Base-by-base conservation (phyloP, 2,797 vertebrate genomes). In the Merluccius polli region DNA sequence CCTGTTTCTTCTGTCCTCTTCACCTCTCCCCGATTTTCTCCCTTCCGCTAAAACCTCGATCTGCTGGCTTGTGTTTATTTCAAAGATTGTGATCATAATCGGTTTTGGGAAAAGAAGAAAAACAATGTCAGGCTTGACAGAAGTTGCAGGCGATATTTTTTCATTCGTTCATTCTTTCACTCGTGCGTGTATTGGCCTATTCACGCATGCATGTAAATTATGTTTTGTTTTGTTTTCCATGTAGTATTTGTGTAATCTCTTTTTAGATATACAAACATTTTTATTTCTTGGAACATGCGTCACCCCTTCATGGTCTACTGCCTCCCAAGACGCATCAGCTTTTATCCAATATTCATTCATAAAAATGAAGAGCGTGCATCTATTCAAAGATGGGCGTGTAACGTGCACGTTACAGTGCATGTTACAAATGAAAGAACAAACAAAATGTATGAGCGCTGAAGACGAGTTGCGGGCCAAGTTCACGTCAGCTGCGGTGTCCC, bases 1-100 rank as follows among this genome's bases (percentile, higher is more conserved):
- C 95, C 93, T 94, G 93, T 89, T 83, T 89, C 86, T 32, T 69
- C 10, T 82, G 18, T 81, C 84, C 73, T 77, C 52, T 29, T 15
- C 78, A 32, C 29, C 41, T 24, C 74, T 35, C 69, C 41, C n/a
- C 59, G 27, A 7, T 48, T 15, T 77, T 70, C 70, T 67, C 41
- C 1, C 67, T 59, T n/a, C 82, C 70, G 21, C 59, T 85, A 77
- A 81, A 85, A 85, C 79, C 86, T 24, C 16, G 44, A 35, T 67
- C 86, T 79, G 72, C 29, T 15, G 4, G 24, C 24, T 67, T 52
- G 48, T 52, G 48, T n/a, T 52, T 52, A 52, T 21, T 52, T 52
- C 48, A 52, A 52, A 52, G 48, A 52, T n/a, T 21, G 18, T 21
- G 48, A 52, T 52, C 48, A 21, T 52, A n/a, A 21, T 52, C 48